Percentiles rank a stretch among this genome's conserved stretches.
phyloP scores from a whole-genome alignment of 2,797 vertebrate species.

The Phaenicophaeus curvirostris region DNA sequence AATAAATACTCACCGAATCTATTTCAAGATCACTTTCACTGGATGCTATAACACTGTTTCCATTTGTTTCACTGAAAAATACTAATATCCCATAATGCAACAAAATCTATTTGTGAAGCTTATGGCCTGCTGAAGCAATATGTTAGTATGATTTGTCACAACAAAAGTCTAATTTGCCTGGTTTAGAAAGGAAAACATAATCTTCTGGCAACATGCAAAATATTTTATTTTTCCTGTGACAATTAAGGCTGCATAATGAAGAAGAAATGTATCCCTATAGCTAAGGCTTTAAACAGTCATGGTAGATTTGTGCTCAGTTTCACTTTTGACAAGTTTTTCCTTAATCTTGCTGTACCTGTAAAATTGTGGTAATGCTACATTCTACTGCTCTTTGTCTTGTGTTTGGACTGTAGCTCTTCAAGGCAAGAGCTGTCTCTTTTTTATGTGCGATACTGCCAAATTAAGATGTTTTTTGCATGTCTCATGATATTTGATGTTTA shows the following conservation, averaged over 20 bases:
- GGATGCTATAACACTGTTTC: not conserved
- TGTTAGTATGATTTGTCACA: not conserved
- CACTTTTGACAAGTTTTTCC: not conserved
- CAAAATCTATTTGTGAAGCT: slow-evolving; percentile 19
- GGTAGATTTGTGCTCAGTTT: not conserved
- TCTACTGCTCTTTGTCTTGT: not conserved
- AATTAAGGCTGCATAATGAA: not conserved
- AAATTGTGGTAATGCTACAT: not conserved
- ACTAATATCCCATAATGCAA: not conserved
- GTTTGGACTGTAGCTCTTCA: slow-evolving; percentile 39
- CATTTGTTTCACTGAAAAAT: not conserved
- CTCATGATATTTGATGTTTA: slow-evolving; percentile 65
- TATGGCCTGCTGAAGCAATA: not conserved
- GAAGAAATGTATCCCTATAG: not conserved
- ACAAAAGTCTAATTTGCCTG: slow-evolving; percentile 11
- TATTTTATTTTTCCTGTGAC: not conserved
- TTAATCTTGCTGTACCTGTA: slow-evolving; percentile 25
- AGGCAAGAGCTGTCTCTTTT: slow-evolving; percentile 38
- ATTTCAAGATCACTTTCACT: slow-evolving; percentile 4
- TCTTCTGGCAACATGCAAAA: slow-evolving; percentile 5
- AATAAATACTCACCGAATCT: not conserved
- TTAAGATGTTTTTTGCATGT: slow-evolving; percentile 51
- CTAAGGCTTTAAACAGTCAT: fast-evolving
- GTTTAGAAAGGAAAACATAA: slow-evolving; percentile 14
- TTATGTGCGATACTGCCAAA: slow-evolving; percentile 14